phyloP scores from a whole-genome alignment of 2,113 vertebrate genomes.

The Pica pica region DNA sequence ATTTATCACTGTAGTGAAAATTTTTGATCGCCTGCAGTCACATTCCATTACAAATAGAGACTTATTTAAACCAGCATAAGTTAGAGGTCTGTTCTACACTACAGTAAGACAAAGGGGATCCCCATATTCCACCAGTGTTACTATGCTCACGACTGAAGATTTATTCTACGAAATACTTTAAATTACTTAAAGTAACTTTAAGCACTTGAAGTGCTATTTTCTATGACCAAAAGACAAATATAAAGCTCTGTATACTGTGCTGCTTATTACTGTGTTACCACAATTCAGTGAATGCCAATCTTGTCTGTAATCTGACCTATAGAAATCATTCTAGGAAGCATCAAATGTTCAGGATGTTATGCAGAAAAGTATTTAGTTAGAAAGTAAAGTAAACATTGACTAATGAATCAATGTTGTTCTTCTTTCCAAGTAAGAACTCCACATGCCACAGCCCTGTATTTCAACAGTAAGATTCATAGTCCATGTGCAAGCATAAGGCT shows the following conservation, averaged over 20 bases:
- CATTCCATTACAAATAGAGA: neutral
- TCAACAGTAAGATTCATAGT: neutral
- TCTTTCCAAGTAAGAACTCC: neutral
- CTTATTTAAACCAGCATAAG: neutral
- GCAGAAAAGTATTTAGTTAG: neutral
- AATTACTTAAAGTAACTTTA: neutral
- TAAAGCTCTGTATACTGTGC: neutral
- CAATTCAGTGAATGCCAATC: neutral
- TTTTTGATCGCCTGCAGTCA: neutral
- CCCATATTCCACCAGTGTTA: neutral
- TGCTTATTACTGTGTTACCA: neutral
- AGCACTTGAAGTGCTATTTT: neutral
- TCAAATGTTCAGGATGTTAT: neutral
- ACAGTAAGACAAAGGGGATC: neutral
- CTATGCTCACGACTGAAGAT: neutral
- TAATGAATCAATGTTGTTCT: neutral
- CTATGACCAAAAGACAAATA: neutral
- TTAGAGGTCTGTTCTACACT: neutral
- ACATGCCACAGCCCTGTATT: neutral
- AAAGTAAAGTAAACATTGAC: neutral
- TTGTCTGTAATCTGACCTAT: neutral
- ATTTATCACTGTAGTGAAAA: neutral
- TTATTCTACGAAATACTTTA: neutral
- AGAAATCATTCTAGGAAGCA: neutral
- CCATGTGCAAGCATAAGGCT: neutral